Evolutionary conservation across 2,113 vertebrate genomes (phyloP).

Genomic region (Amblyornis subalaris): DNA sequence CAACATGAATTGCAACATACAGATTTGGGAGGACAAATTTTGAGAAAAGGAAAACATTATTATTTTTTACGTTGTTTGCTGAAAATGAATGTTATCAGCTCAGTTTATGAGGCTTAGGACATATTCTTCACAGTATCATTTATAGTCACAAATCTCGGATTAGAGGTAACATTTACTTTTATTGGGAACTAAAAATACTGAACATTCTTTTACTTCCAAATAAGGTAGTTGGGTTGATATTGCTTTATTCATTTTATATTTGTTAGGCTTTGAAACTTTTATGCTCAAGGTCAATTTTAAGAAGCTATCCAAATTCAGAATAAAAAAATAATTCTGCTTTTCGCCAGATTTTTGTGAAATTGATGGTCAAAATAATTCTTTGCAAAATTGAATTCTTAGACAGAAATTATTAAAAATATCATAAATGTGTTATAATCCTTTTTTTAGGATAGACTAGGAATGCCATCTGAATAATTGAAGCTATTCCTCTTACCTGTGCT

Average conservation of each 20-base stretch:
- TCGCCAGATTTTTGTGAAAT: not conserved
- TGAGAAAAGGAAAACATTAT: not conserved
- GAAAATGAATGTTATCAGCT: not conserved
- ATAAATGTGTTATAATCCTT: not conserved
- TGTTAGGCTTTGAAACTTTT: not conserved
- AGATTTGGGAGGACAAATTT: not conserved
- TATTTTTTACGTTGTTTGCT: not conserved
- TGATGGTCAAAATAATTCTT: not conserved
- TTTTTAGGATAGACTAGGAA: not conserved
- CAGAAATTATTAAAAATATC: not conserved
- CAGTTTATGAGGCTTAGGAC: not conserved
- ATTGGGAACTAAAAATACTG: not conserved
- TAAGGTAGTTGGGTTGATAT: not conserved
- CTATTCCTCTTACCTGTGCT: not conserved
- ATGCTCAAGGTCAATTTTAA: not conserved
- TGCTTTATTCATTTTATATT: not conserved
- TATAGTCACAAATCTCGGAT: not conserved
- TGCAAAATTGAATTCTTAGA: not conserved
- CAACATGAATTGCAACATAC: not conserved
- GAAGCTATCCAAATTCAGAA: not conserved
- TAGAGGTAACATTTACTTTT: not conserved
- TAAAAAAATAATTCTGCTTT: not conserved
- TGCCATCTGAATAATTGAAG: not conserved
- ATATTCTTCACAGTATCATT: not conserved
- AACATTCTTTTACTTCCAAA: not conserved